Evolutionary conservation across 2,888 invertebrate genomes (phyloP), one percentile per base, ranked within the genome.

Genomic region (Aleiodes alternator): DNA sequence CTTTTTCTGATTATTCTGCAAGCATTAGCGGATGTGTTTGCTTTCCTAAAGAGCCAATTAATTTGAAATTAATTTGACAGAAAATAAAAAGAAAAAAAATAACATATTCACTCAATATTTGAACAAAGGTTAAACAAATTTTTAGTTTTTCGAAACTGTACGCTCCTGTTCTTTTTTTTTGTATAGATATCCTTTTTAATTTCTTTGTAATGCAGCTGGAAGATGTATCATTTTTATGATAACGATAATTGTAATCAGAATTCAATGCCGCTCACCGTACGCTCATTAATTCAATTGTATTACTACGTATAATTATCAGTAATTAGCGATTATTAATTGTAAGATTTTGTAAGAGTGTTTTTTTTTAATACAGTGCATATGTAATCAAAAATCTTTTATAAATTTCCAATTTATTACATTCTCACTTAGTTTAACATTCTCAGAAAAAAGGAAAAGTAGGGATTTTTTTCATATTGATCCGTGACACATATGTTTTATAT

Each of bases 1-100:
- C 68, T 59, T 75, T 75, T 38, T 56, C 66, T 16, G 7, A 56
- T 61, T 48, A 56, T 71, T 69, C 57, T 66, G n/a, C 50, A 14
- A 66, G 66, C 78, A 68, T 6, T 59, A 53, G 34, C 29, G 16
- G 31, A 48, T 14, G 53, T 14, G 57, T 51, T 66, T 31, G 12
- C 6, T 59, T 64, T 11, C 16, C 23, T 16, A 48, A 64, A 23
- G 8, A 43, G 23, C 16, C 16, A 59, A 29, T 14, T 64, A 3
- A 64, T 43, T 48, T 14, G 23, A 16, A 4, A 64, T 29, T 61
- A 16, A 64, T 64, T 34, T 64, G 64, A 64, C 64, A 34, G 16
- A 48, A 64, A 16, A 16, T 12, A 64, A n/a, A n/a, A n/a, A 43
- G 16, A 11, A 16, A 23, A 48, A 23, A 64, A 43, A 11, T 23